Base-by-base conservation (phyloP, 2,113 vertebrate species). In the Atlantisia rogersi region DNA sequence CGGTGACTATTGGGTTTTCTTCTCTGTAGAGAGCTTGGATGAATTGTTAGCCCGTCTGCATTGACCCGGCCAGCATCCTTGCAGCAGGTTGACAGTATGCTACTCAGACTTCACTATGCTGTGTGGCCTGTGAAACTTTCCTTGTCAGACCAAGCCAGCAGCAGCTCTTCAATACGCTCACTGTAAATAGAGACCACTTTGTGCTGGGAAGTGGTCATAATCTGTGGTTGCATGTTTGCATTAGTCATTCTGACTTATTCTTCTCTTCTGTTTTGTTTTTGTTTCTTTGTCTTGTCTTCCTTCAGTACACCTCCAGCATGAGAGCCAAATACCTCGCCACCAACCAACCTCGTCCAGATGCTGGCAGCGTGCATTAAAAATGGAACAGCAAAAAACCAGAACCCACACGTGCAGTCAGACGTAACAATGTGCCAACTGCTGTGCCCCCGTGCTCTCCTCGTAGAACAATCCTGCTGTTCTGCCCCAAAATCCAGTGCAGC, bases 301-400 rank as follows among this genome's bases (percentile, higher is more conserved):
- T 97, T 53, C 97, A 99, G 99, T 99, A 99, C 98, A 99, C 99
- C 84, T 99, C 99, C 98, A 99, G 99, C 98, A 99, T 99, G 99
- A 99, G 99, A 98, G 99, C 99, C 73, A 99, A 99, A 98, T 99
- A 99, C 98, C 99, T 99, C 97, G 99, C 99, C 97, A 99, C 99
- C 96, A 99, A 98, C 97, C 98, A 98, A 97, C 98, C 98, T 95
- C 98, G 98, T 97, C 99, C 99, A 19, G 99, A 99, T 96, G 98
- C 98, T 97, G 98, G 98, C 97, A 98, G 98, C 63, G 98, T 98
- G 73, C 98, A 98, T 95, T 99, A 98, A 97, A 97, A 97, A 76
- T 6, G 58, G 58, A 75, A 94, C 92, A 90, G 63, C 81, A 90
- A 91, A 94, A 82, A 28, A 84, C 86, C 67, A 95, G 90, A 92